Base-by-base conservation (phyloP, 2,113 vertebrate genomes). In the Myiozetetes cayanensis region DNA sequence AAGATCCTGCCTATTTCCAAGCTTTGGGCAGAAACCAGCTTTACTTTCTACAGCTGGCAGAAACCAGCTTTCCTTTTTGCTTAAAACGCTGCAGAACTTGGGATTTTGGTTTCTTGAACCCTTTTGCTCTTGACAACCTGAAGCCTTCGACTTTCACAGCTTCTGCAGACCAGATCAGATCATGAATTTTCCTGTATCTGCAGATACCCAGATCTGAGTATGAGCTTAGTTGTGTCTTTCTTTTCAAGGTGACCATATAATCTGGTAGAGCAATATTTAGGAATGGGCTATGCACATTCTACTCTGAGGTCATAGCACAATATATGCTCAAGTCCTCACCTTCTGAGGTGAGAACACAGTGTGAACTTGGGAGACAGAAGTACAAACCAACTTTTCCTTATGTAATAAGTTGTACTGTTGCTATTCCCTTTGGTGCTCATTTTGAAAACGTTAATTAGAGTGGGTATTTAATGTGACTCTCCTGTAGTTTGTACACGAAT, bases 381-480 rank as follows among this genome's bases (percentile, higher is more conserved):
- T 19, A 96, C 18, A 86, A 77, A 77, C 52, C 65, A 72, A 84
- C 72, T 84, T 81, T 88, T 75, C 65, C 61, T 39, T 65, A 59
- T 72, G 68, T 53, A 23, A 39, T 15, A 95, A 84, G 12, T 33
- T 61, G n/a, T 30, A 10, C 46, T 56, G 41, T 72, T 31, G 10
- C 59, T 74, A 56, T 75, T 93, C 85, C 76, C 83, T 89, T 88
- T 89, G 88, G 79, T 93, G 61, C 78, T 96, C 79, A 27, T 87
- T 94, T 63, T 93, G 85, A 86, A 95, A 88, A 85, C 79, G 49
- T 88, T 95, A 96, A 97, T 96, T 96, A 92, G 68, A 96, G 76
- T 30, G 88, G 43, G 65, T 90, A 68, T 95, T 96, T 97, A 89
- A 94, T 68, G 86, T 68, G 90, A 93, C 85, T 95, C 65, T 95